These are phyloP conservation scores for Syritta pipiens DNA, from an alignment of 2,888 invertebrate species.

Conservation along the genomic window DNA sequence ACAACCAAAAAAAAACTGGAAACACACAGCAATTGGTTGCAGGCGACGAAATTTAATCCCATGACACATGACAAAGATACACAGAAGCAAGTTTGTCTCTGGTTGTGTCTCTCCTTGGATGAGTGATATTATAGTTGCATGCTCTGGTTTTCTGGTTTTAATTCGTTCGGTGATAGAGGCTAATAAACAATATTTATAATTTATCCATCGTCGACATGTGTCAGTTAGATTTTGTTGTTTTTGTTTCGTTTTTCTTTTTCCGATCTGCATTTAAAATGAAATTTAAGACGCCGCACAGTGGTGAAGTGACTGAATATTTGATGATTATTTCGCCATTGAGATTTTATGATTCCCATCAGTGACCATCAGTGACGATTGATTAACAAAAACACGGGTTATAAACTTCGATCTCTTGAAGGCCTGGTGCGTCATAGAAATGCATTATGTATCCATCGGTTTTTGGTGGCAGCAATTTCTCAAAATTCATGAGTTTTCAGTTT, in stretches of 20 bases:
- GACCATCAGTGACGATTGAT: too few relatives aligned
- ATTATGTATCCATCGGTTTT: too few relatives aligned
- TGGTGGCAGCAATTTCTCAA: too few relatives aligned
- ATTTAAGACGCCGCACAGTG: neutral
- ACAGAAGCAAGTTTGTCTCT: neutral
- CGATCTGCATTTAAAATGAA: neutral
- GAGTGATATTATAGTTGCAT: slow-evolving; percentile 25
- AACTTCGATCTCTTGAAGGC: too few relatives aligned
- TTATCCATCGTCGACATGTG: neutral
- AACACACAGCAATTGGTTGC: neutral
- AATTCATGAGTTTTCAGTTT: too few relatives aligned
- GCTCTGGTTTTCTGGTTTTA: slow-evolving; percentile 20
- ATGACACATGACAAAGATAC: slow-evolving; percentile 6
- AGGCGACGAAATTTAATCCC: slow-evolving; percentile 16
- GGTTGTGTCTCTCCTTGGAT: slow-evolving; percentile 46
- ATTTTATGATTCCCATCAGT: neutral
- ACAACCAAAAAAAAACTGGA: slow-evolving; percentile 35
- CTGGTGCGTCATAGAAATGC: too few relatives aligned
- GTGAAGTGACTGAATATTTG: neutral
- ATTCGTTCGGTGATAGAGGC: neutral
- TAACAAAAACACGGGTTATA: too few relatives aligned
- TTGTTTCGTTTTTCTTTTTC: too few relatives aligned
- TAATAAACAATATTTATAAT: neutral
- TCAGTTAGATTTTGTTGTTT: neutral
- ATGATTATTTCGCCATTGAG: neutral